Percentiles rank a stretch among this genome's conserved stretches.
phyloP scores from a whole-genome alignment of 2,113 vertebrate genomes.

The Dromiciops gliroides region DNA sequence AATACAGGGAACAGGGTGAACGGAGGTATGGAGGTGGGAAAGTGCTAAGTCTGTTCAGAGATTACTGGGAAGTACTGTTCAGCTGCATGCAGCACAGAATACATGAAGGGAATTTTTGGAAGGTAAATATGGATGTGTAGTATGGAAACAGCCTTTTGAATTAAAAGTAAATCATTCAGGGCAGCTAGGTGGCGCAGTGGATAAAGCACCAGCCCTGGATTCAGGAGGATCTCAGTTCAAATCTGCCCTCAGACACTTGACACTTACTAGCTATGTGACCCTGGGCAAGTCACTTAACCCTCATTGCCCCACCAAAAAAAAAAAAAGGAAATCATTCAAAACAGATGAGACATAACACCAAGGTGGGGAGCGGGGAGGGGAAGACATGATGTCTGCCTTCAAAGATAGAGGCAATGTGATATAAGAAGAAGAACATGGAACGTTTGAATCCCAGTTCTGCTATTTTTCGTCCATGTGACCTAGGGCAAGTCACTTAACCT shows the following conservation, averaged over 20 bases:
- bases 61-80: neutral
- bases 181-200: too few relatives aligned
- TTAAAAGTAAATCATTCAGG: neutral
- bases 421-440: neutral
- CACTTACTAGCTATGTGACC: too few relatives aligned
- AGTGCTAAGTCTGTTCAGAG: neutral
- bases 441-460: neutral
- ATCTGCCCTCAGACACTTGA: too few relatives aligned
- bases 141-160: neutral
- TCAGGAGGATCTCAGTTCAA: too few relatives aligned
- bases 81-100: neutral
- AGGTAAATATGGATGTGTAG: neutral
- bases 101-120: neutral
- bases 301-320: too few relatives aligned
- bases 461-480: neutral
- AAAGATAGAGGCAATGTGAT: neutral
- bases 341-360: neutral
- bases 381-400: neutral
- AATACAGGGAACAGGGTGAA: neutral
- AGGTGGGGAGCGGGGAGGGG: too few relatives aligned
- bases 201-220: too few relatives aligned
- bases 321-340: neutral
- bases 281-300: too few relatives aligned
- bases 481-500: neutral
- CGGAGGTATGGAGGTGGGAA: neutral